Evolutionary conservation across 2,113 vertebrate genomes (phyloP).

Genomic region (Ammodytes marinus): DNA sequence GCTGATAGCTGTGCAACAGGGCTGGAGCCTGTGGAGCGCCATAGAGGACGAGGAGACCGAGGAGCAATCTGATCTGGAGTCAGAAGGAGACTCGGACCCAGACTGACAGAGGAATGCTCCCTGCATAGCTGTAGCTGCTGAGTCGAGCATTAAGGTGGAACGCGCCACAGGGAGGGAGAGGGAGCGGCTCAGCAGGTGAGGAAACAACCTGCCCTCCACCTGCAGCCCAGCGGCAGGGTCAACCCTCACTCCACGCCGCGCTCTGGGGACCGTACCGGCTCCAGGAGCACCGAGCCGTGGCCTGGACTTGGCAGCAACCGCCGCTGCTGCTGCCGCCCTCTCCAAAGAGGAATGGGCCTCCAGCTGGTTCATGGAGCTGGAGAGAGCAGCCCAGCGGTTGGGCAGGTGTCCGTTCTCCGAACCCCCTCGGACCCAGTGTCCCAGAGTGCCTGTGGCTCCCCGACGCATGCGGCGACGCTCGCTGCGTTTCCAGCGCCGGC

Average conservation of each 20-base stretch:
- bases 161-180: conserved; percentile 72
- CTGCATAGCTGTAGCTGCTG: conserved; percentile 31
- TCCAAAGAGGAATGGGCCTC: conserved; percentile 48
- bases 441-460: conserved; percentile 74
- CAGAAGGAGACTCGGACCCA: conserved; percentile 70
- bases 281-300: conserved; percentile 7
- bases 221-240: conserved; percentile 44
- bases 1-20: background rate
- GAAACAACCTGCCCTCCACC: conserved; percentile 54
- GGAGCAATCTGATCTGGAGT: conserved; percentile 74
- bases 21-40: conserved; percentile 28
- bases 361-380: conserved; percentile 69
- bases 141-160: conserved; percentile 62
- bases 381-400: conserved; percentile 72
- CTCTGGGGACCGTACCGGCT: conserved; percentile 6
- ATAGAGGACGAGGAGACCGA: conserved; percentile 57
- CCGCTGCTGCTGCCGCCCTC: background rate
- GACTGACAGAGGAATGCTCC: conserved; percentile 44
- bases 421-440: conserved; percentile 56
- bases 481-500: conserved; percentile 82
- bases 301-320: conserved; percentile 15
- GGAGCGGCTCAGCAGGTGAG: conserved; percentile 61
- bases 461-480: conserved; percentile 78
- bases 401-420: conserved; percentile 81
- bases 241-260: conserved; percentile 24